Percentiles rank a stretch among this genome's conserved stretches.
Evolutionary conservation across 1,140 invertebrate genomes (phyloP).

Genomic region (Papilio dardanus): DNA sequence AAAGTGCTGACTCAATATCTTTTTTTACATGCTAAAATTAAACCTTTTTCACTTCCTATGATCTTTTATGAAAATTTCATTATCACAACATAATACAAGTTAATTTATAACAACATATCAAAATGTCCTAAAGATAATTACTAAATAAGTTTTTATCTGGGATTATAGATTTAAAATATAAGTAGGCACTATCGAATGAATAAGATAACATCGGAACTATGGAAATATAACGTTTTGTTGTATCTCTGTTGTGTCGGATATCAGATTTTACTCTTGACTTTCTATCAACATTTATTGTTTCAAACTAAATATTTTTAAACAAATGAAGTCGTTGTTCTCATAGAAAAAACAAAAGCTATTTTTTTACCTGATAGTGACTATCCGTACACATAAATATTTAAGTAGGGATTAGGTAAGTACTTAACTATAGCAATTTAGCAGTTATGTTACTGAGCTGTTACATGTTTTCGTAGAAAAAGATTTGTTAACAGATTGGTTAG

Average conservation of each 20-base stretch:
- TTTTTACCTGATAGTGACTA: too few species aligned
- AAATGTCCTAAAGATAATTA: background rate
- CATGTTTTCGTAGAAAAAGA: background rate
- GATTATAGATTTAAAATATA: constrained; percentile 9
- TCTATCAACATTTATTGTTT: background rate
- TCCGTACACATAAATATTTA: too few species aligned
- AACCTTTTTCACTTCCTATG: too few species aligned
- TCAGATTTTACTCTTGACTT: background rate
- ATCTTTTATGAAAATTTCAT: background rate
- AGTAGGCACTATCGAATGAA: background rate
- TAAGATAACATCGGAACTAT: background rate
- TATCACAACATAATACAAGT: background rate
- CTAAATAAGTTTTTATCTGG: background rate
- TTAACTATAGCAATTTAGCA: background rate
- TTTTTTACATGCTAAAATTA: too few species aligned
- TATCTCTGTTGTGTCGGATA: constrained; percentile 10
- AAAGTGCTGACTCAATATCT: too few species aligned
- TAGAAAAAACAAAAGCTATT: background rate
- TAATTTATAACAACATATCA: background rate
- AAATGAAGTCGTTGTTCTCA: background rate
- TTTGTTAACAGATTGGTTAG: background rate
- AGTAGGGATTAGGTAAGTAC: too few species aligned
- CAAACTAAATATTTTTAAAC: background rate
- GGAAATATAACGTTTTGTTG: background rate
- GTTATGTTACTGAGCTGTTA: background rate